Percentiles rank a stretch among this genome's conserved stretches.
Conservation (phyloP, 2,797 vertebrate species). For the Sciurus vulgaris region DNA sequence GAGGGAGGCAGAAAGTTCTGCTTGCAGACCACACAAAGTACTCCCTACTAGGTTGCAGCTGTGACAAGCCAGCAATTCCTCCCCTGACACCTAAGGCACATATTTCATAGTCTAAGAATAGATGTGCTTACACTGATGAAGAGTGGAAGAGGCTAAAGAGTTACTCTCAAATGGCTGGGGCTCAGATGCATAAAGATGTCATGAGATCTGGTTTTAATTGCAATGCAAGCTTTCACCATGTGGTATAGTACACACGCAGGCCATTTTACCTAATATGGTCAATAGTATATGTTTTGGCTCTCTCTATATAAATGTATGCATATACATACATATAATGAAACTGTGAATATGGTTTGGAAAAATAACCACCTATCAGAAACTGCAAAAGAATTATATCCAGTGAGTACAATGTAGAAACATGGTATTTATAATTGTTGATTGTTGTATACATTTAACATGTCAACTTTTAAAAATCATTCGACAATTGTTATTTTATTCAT, state of each 20-base stretch:
- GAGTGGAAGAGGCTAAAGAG: conserved; percentile 60
- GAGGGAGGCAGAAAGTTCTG: conserved; percentile 64
- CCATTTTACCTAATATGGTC: conserved; percentile 64
- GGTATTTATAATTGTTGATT: conserved; percentile 46
- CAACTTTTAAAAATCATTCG: conserved; percentile 40
- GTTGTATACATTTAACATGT: conserved; percentile 6
- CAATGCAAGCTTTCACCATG: conserved; percentile 56
- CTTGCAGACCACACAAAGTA: conserved; percentile 81
- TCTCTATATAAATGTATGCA: neutral
- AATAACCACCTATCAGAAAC: neutral
- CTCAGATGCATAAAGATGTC: conserved; percentile 79
- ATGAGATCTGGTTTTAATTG: conserved; percentile 75
- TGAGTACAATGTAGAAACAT: conserved; percentile 2
- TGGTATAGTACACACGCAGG: conserved; percentile 34
- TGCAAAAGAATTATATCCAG: neutral
- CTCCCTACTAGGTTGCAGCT: conserved; percentile 79
- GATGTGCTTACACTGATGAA: conserved; percentile 79
- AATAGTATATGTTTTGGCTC: conserved; percentile 46
- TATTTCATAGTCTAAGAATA: conserved; percentile 82
- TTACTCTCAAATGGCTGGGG: conserved; percentile 64
- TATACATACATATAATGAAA: neutral
- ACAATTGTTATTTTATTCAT: conserved; percentile 53
- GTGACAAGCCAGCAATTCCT: conserved; percentile 79
- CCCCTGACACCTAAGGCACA: conserved; percentile 78
- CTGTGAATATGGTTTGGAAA: neutral